Base-by-base conservation (phyloP, 2,113 vertebrate species). In the Myrmecophaga tridactyla region DNA sequence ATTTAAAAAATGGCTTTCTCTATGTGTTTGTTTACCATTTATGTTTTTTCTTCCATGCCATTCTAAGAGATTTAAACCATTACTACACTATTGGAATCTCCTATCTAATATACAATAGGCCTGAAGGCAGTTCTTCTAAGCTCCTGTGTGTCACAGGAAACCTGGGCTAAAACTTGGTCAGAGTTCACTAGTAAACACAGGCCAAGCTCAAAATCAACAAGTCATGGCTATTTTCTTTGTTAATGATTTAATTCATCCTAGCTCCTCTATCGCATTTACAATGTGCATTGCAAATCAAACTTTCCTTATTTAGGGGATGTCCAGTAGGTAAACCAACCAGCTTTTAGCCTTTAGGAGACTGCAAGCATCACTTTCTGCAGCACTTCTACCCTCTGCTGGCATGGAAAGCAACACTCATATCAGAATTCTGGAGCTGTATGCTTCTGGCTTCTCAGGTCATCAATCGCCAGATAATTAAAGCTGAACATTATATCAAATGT, bases 391-490 rank as follows among this genome's bases (percentile, higher is more conserved):
- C 73, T 58, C 43, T 76, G 27, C 34, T 92, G 58, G 48, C 60
- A 34, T 96, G 18, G 23, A 86, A 15, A 86, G 53, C 48, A 96
- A 56, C 11, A 18, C 53, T 94, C 31, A 25, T 92, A 76, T 84
- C 11, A 91, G 69, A 62, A 92, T 63, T 94, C 53, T 81, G 73
- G 90, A 97, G 27, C 84, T 94, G 20, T 67, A 87, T 20, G 14
- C 62, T 84, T 82, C 78, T 76, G 62, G 83, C 51, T 7, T 86
- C 48, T 43, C 10, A 85, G 70, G 60, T 75, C 73, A 97, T 25
- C 3, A 78, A 56, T 72, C 51, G 84, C 43, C 73, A 39, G 77
- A 92, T 92, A 95, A 97, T 90, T 87, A 96, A 95, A 75, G 5
- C 21, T 75, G 41, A 81, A 90, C 3, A 67, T 29, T 90, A 69